Evolutionary conservation across 1,140 invertebrate genomes (phyloP), one percentile per base, ranked within the genome.

Genomic region (Nebria ingens): DNA sequence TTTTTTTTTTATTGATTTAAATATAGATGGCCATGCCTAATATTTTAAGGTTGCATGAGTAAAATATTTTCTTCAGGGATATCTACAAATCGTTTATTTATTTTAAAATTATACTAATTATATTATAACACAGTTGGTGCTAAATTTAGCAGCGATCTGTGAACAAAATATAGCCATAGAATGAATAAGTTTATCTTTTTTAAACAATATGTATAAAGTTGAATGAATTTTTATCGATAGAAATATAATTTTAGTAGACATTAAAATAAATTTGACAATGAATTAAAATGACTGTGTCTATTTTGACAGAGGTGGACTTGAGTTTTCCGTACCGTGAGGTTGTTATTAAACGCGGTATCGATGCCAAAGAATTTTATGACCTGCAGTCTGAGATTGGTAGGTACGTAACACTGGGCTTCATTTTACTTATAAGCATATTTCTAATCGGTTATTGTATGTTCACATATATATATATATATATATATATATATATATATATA

Each of bases 251-350:
- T 53, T 15, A 23, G 52, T 21, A 53, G 51, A 53, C 22, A 40
- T 34, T 52, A 38, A 19, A 59, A 51, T 38, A 49, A 57, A 56
- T n/a, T 17, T 6, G 52, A 17, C 29, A 53, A 22, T 22, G n/a
- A n/a, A n/a, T 57, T 22, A 19, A 25, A 56, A 58, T 57, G 21
- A 53, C 38, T 64, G 51, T 58, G 57, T 62, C 62, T 65, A 64
- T 66, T 67, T 59, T 78, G 85, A 56, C 80, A 93, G 89, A 92
- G 69, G 72, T 91, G 62, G 85, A 90, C 61, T 82, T 89, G 6
- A 84, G 84, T 57, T 93, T 93, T 73, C 84, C 86, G 1, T 86
- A 83, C 66, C 78, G 87, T 70, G 84, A 92, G 75, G 89, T 93
- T 57, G 78, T 73, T 52, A 82, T 92, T 64, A 82, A 85, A 65